A percentile compares a stretch with the other conserved stretches of the same genome.
These are phyloP conservation scores for Sarcophaga peregrina DNA, from an alignment of 1,140 invertebrate species.

Conservation along the genomic window DNA sequence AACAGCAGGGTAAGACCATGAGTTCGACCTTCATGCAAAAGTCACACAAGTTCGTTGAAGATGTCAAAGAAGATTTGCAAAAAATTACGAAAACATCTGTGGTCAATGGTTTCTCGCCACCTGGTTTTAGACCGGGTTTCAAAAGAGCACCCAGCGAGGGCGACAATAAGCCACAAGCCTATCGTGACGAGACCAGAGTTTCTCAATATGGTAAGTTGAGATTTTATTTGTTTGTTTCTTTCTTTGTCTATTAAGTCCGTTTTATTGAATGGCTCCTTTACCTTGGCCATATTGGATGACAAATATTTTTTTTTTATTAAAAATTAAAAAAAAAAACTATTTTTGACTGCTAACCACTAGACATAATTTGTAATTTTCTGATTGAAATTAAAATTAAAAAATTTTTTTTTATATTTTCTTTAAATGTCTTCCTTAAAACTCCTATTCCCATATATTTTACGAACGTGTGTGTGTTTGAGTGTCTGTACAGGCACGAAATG, in stretches of 20 bases:
- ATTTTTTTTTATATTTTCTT: neutral
- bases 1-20: constrained; percentile 71
- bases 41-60: constrained; percentile 76
- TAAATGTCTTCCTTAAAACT: neutral
- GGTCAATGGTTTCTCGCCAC: constrained; percentile 40
- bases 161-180: constrained; percentile 71
- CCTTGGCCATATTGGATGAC: neutral
- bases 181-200: constrained; percentile 76
- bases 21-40: constrained; percentile 77
- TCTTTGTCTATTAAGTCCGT: neutral
- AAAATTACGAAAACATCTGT: constrained; percentile 31
- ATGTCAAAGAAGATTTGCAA: constrained; percentile 73
- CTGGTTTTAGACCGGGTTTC: constrained; percentile 69
- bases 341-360: neutral
- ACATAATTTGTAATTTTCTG: neutral
- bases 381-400: neutral
- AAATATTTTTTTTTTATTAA: neutral
- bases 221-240: too few relatives aligned
- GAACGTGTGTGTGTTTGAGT: constrained; percentile 40
- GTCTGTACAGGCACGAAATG: constrained; percentile 75
- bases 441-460: neutral
- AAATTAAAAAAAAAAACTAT: neutral
- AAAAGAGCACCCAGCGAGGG: constrained; percentile 67
- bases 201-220: constrained; percentile 76
- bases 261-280: neutral